Evolutionary conservation across 64 coral and sea anemone genomes (phyloP).

Genomic region (Pocillopora damicornis): DNA sequence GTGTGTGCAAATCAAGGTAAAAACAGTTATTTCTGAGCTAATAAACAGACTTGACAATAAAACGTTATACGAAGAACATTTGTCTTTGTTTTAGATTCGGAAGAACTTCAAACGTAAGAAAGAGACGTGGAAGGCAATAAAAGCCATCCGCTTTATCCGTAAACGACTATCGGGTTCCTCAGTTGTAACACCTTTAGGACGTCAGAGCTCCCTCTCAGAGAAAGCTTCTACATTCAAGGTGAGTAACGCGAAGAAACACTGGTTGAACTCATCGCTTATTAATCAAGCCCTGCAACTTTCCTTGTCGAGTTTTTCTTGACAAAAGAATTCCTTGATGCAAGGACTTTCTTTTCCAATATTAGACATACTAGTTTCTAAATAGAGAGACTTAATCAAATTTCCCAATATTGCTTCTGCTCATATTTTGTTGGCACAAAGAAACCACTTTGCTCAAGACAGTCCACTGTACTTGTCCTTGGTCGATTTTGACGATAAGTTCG

Average conservation of each 20-base stretch:
- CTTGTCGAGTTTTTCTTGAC: too few species aligned
- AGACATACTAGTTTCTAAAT: too few species aligned
- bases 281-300: too few species aligned
- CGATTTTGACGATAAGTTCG: too few species aligned
- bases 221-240: conserved; percentile 47
- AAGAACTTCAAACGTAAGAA: conserved; percentile 60
- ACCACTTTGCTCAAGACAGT: too few species aligned
- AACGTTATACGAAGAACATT: neutral
- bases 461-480: too few species aligned
- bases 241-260: neutral
- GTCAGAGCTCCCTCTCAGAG: conserved; percentile 20
- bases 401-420: too few species aligned
- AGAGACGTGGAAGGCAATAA: conserved; percentile 51
- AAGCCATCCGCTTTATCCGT: conserved; percentile 16
- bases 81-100: conserved; percentile 31
- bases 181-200: neutral
- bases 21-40: neutral
- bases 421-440: too few species aligned
- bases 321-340: too few species aligned
- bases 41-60: neutral
- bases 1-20: neutral
- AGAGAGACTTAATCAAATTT: too few species aligned
- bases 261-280: too few species aligned
- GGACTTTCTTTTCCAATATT: too few species aligned
- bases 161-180: conserved; percentile 15